Percentiles rank a stretch among this genome's conserved stretches.
Conservation (phyloP, 2,113 vertebrate genomes). For the Typhlomys cinereus region DNA sequence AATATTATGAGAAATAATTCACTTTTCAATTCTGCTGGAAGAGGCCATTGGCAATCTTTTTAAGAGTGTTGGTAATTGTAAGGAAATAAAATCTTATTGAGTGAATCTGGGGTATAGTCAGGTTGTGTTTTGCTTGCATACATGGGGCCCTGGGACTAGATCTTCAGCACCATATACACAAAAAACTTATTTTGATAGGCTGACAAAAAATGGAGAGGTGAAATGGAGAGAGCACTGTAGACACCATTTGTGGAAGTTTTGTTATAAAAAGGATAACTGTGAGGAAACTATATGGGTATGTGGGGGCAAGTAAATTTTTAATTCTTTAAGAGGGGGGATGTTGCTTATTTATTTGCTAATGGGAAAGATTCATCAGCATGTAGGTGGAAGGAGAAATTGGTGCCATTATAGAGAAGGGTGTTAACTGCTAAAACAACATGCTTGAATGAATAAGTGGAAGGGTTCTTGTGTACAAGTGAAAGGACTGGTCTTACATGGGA, state of each 20-base stretch:
- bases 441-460: conserved; percentile 5
- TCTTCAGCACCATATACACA: background rate
- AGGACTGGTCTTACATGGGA: background rate
- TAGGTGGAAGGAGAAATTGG: background rate
- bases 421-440: conserved; percentile 32
- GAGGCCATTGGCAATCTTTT: background rate
- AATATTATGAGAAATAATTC: conserved; percentile 11
- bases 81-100: background rate
- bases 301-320: conserved; percentile 14
- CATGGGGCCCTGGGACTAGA: too few relatives aligned
- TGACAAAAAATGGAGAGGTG: conserved; percentile 18
- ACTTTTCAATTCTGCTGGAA: conserved; percentile 41
- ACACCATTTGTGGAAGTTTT: conserved; percentile 34
- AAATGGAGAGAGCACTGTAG: background rate
- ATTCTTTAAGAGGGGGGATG: background rate
- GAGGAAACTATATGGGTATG: background rate
- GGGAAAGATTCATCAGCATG: background rate
- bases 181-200: background rate
- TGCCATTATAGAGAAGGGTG: background rate
- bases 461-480: background rate
- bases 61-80: background rate
- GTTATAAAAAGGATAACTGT: conserved; percentile 4
- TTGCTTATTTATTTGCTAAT: conserved; percentile 14
- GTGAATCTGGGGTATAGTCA: background rate
- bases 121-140: background rate